Evolutionary conservation across 2,113 vertebrate species (phyloP).

Genomic region (Typhlomys cinereus): DNA sequence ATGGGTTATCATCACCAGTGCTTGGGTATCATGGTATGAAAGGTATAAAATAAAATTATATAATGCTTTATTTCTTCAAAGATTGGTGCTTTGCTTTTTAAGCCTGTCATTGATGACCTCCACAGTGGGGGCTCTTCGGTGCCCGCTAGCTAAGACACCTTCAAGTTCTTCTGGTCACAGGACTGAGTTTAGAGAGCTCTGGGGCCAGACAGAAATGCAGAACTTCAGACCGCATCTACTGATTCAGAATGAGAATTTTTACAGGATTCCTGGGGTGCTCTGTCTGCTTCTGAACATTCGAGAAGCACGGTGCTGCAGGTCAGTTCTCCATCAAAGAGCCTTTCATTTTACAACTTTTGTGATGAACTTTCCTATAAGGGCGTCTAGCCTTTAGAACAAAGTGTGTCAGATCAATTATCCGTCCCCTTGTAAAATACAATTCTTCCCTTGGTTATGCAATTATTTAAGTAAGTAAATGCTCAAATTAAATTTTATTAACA

Average conservation of each 20-base stretch:
- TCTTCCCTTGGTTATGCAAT: constrained; percentile 7
- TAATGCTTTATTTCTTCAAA: constrained; percentile 44
- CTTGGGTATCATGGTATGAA: background rate
- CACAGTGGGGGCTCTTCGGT: background rate
- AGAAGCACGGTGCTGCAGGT: background rate
- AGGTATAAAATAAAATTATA: background rate
- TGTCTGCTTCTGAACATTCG: background rate
- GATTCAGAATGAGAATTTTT: constrained; percentile 44
- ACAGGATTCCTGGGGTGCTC: background rate
- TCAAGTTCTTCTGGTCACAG: background rate
- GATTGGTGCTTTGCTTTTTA: background rate
- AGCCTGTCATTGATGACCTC: background rate
- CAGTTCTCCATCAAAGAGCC: constrained; percentile 8
- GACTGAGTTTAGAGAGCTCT: background rate
- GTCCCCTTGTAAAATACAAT: background rate
- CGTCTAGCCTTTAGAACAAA: constrained; percentile 3
- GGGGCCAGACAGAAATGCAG: background rate
- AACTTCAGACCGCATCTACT: background rate
- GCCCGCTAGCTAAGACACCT: background rate
- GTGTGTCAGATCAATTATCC: background rate
- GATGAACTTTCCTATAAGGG: background rate
- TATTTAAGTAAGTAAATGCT: constrained; percentile 43
- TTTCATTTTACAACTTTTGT: constrained; percentile 16
- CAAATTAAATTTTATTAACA: constrained; percentile 43
- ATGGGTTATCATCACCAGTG: background rate